Conservation (phyloP, 2,888 invertebrate species). For the Balanococcus diminutus region DNA sequence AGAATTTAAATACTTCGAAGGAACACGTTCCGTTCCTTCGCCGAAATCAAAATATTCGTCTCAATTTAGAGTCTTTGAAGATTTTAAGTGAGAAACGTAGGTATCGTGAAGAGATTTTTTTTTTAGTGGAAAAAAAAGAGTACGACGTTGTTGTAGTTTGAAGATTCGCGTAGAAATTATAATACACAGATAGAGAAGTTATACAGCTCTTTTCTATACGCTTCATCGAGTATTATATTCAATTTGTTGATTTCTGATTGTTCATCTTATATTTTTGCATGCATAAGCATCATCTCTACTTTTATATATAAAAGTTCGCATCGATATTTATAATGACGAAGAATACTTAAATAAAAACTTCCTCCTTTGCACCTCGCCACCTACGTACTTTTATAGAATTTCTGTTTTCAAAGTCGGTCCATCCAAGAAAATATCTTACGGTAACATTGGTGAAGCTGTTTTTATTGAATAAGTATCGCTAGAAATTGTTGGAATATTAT, state of each 20-base stretch:
- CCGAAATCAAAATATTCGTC: not conserved
- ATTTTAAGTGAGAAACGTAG: not conserved
- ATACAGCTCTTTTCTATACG: no score
- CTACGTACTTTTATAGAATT: not conserved
- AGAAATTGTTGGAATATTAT: not conserved
- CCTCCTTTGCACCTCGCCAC: not conserved
- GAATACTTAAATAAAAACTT: not conserved
- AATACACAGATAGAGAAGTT: no score
- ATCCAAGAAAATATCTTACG: not conserved
- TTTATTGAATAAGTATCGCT: not conserved
- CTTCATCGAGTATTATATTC: slow-evolving; percentile 3
- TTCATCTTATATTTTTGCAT: not conserved
- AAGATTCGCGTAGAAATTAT: no score
- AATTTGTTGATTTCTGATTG: slow-evolving; percentile 14
- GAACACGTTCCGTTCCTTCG: not conserved
- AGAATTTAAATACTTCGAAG: not conserved
- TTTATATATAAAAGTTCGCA: no score
- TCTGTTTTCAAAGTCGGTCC: no score
- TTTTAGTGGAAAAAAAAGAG: not conserved
- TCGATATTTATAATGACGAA: not conserved
- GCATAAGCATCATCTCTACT: no score
- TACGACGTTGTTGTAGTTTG: no score
- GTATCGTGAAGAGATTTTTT: not conserved
- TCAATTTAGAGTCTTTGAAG: not conserved
- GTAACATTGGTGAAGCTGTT: not conserved